These are phyloP conservation scores for Cacoxenus indagator DNA, from an alignment of 2,888 invertebrate genomes.

Conservation along the genomic window DNA sequence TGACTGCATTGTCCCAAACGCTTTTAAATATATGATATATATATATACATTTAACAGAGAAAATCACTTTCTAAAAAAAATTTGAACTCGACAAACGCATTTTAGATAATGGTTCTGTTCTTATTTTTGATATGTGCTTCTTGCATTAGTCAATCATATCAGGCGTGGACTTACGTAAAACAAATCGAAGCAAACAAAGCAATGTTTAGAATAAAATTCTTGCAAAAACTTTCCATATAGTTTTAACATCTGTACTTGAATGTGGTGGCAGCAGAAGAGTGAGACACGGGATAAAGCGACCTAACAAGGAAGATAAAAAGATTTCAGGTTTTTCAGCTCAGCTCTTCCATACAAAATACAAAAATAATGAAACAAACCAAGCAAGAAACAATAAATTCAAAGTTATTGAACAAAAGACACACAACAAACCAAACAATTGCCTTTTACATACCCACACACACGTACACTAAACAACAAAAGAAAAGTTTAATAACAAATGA, in stretches of 20 bases:
- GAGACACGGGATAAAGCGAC: neutral
- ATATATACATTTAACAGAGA: conserved; percentile 36
- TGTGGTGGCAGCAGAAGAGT: too few relatives aligned
- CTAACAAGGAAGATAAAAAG: conserved; percentile 23
- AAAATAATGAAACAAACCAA: conserved; percentile 21
- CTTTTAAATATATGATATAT: conserved; percentile 39
- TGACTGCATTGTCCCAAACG: conserved; percentile 53
- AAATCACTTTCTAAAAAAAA: conserved; percentile 53
- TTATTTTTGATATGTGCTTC: neutral
- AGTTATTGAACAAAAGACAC: conserved; percentile 23
- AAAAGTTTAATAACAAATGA: neutral
- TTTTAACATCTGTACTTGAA: neutral
- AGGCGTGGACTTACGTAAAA: conserved; percentile 17
- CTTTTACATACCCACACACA: conserved; percentile 64
- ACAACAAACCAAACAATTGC: conserved; percentile 61
- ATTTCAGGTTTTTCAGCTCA: conserved; percentile 56
- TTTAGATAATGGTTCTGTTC: neutral
- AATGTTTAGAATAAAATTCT: neutral
- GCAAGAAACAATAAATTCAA: conserved; percentile 3
- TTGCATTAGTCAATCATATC: conserved; percentile 11
- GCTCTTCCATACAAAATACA: conserved; percentile 43
- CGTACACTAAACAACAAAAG: conserved; percentile 47
- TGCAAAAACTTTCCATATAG: neutral
- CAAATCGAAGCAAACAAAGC: too few relatives aligned
- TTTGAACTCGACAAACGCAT: conserved; percentile 45